Conservation (phyloP, 2,888 invertebrate species). For the Pandemis heparana region DNA sequence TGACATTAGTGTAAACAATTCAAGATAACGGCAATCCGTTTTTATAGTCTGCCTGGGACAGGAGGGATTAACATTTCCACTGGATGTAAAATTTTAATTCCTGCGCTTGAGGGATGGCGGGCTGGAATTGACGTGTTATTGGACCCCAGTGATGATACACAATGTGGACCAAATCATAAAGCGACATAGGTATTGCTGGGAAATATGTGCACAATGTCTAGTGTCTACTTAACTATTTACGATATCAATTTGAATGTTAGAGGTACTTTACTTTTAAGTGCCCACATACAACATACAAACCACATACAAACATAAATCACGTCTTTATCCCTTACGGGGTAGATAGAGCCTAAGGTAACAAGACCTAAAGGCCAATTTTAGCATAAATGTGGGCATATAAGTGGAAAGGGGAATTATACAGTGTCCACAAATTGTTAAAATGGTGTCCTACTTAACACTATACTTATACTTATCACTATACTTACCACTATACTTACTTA, state of each 20-base stretch:
- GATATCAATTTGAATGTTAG: not conserved
- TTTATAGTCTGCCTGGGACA: constrained; percentile 75
- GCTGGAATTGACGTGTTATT: constrained; percentile 77
- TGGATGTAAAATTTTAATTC: constrained; percentile 82
- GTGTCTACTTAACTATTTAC: not conserved
- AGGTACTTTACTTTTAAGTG: no score
- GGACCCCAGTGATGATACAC: constrained; percentile 64
- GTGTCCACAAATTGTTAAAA: no score
- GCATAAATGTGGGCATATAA: no score
- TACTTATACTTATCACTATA: no score
- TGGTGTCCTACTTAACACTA: no score
- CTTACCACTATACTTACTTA: no score
- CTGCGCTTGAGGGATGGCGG: constrained; percentile 68
- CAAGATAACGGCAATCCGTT: constrained; percentile 76
- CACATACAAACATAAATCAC: no score
- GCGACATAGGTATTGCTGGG: constrained; percentile 50
- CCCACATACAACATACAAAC: no score
- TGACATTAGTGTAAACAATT: constrained; percentile 65
- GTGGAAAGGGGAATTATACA: no score
- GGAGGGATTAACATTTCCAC: constrained; percentile 79
- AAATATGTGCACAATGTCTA: not conserved
- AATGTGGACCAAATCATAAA: constrained; percentile 47
- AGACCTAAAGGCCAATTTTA: no score
- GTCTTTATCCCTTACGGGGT: no score
- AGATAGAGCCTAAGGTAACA: no score